A percentile compares a stretch with the other conserved stretches of the same genome.
These are phyloP conservation scores for Netelia virgata DNA, from an alignment of 2,888 invertebrate species.

Conservation along the genomic window DNA sequence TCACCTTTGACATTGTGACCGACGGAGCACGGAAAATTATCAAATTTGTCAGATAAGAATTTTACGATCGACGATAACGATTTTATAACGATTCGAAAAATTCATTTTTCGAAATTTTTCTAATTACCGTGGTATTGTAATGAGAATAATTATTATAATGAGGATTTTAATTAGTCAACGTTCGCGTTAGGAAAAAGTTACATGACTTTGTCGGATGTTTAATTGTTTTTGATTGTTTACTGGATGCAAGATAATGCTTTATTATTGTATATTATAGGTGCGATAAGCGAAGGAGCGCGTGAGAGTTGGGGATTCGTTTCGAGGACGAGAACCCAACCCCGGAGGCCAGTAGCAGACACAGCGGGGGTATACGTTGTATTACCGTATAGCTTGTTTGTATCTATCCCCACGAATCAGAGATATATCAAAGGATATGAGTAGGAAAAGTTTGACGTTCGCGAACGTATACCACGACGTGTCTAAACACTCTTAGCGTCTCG, in stretches of 20 bases:
- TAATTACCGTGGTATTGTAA: no score
- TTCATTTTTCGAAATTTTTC: no score
- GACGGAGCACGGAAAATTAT: not conserved
- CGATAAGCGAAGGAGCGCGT: constrained; percentile 57
- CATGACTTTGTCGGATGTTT: not conserved
- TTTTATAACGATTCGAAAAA: no score
- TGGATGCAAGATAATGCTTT: not conserved
- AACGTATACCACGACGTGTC: constrained; percentile 65
- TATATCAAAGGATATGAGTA: constrained; percentile 69
- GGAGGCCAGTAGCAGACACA: constrained; percentile 62
- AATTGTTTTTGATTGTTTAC: not conserved
- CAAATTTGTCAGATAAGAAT: not conserved
- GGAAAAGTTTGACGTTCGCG: constrained; percentile 68
- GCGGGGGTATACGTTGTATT: constrained; percentile 28
- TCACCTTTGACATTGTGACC: constrained; percentile 49
- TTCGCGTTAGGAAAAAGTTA: constrained; percentile 15
- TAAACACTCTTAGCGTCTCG: constrained; percentile 73
- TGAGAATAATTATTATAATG: not conserved
- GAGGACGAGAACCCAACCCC: constrained; percentile 65
- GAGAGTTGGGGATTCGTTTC: constrained; percentile 64
- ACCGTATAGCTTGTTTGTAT: constrained; percentile 51
- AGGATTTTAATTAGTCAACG: constrained; percentile 44
- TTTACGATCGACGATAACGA: not conserved
- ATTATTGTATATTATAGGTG: not conserved
- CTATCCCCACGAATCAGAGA: constrained; percentile 65